Conservation (phyloP, 2,113 vertebrate species). For the Castor canadensis region DNA sequence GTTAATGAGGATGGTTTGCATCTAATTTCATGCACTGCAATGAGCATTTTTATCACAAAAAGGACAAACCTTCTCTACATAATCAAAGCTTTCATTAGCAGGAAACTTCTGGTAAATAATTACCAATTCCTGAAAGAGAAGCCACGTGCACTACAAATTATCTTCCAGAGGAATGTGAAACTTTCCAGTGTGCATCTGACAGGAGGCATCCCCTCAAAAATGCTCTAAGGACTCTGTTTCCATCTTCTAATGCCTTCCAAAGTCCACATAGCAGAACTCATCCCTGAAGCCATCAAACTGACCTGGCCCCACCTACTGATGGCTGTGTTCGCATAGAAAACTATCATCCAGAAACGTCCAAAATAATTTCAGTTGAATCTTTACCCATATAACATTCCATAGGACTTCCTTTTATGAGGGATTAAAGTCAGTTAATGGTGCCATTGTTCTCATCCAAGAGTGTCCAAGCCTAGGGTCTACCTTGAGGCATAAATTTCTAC, state of each 20-base stretch:
- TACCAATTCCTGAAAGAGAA: slow-evolving; percentile 47
- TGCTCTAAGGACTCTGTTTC: not conserved
- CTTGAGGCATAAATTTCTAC: not conserved
- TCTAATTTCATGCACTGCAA: slow-evolving; percentile 80
- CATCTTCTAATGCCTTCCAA: not conserved
- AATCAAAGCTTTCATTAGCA: slow-evolving; percentile 60
- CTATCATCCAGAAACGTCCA: not conserved
- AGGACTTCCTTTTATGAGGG: not conserved
- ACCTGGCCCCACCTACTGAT: not conserved
- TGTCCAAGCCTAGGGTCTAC: not conserved
- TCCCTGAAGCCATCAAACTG: not conserved
- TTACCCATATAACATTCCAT: not conserved
- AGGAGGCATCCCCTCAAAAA: not conserved
- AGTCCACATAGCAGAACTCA: not conserved
- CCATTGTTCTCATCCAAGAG: not conserved
- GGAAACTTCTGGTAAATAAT: slow-evolving; percentile 55
- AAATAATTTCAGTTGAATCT: not conserved
- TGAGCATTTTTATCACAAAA: slow-evolving; percentile 76
- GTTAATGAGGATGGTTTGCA: slow-evolving; percentile 79
- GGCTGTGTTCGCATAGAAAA: not conserved
- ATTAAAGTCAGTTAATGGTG: not conserved
- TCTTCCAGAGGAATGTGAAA: not conserved
- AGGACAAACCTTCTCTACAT: slow-evolving; percentile 34
- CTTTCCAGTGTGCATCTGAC: not conserved
- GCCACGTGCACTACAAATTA: not conserved